Base-by-base conservation (phyloP, 2,888 invertebrate genomes). In the Troides helena region DNA sequence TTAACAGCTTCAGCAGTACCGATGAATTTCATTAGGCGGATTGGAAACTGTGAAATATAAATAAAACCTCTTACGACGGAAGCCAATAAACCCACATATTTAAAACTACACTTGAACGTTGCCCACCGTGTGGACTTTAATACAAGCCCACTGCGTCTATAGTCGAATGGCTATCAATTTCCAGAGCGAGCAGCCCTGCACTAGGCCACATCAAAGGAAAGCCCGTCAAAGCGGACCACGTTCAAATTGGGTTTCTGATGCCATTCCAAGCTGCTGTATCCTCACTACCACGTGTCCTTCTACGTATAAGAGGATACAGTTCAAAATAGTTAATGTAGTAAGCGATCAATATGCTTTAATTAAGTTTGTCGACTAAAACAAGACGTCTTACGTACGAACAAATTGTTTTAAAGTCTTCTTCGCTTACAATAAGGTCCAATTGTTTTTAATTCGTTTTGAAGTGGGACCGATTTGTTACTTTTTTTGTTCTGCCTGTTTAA, bases 161-260 rank as follows among this genome's bases (percentile, higher is more conserved):
- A 60, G 67, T 70, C 0, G 59, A 56, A 64, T 53, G 43, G 18
- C 39, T 21, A 21, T 61, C 59, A 66, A 10, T 65, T 61, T 62
- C 63, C 63, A 67, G 60, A 62, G 56, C 65, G 30, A 46, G 69
- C 64, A 72, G 71, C 69, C 68, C 70, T 71, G 64, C 66, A 67
- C 62, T 64, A 65, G 66, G 50, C 70, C 68, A 77, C 75, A 76
- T 78, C 77, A 77, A 77, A 78, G 75, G 72, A 69, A 74, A 72
- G 69, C 71, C 74, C 78, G 75, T 77, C 76, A 75, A 75, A 76
- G 78, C 74, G 65, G 66, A 53, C 72, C 60, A 62, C 65, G 73
- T 71, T 71, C 72, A 76, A 77, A 77, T 77, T 73, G 70, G 73
- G 74, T 76, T 74, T 72, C 73, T 65, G 59, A 70, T 68, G 46